These are phyloP conservation scores for Parapristionchus giblindavisi DNA, from an alignment of 2,888 invertebrate genomes.

Conservation along the genomic window DNA sequence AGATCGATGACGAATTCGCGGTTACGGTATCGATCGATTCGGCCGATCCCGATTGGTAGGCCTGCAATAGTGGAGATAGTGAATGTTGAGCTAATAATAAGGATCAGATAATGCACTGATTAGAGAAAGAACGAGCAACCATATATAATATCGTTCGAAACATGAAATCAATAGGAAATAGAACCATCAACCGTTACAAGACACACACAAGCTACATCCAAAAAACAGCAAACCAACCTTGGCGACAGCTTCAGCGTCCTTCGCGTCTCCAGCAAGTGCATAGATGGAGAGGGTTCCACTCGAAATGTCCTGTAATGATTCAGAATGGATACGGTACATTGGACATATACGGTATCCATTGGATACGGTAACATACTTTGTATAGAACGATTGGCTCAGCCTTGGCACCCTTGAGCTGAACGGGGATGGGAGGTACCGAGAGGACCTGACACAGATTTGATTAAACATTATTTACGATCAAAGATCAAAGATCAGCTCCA, in stretches of 20 bases:
- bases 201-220: not conserved
- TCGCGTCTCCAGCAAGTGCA: conserved; percentile 47
- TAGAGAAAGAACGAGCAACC: not conserved
- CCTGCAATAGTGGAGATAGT: not conserved
- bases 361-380: conserved; percentile 13
- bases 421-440: conserved; percentile 1
- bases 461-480: not conserved
- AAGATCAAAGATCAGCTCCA: not conserved
- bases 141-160: too few species aligned
- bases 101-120: not conserved
- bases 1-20: conserved; percentile 40
- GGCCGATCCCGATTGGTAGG: conserved; percentile 16
- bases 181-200: not conserved
- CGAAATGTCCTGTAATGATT: conserved; percentile 33
- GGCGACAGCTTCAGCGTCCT: conserved; percentile 44
- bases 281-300: conserved; percentile 44
- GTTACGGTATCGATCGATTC: conserved; percentile 33
- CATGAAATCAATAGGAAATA: not conserved
- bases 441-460: conserved; percentile 4
- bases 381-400: conserved; percentile 30
- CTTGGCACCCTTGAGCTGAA: conserved; percentile 24
- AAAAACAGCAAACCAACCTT: conserved; percentile 40
- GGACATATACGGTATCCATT: not conserved
- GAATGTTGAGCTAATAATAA: not conserved
- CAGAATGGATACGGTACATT: not conserved